Evolutionary conservation across 1,140 invertebrate species (phyloP).

Genomic region (Andricus grossulariae): DNA sequence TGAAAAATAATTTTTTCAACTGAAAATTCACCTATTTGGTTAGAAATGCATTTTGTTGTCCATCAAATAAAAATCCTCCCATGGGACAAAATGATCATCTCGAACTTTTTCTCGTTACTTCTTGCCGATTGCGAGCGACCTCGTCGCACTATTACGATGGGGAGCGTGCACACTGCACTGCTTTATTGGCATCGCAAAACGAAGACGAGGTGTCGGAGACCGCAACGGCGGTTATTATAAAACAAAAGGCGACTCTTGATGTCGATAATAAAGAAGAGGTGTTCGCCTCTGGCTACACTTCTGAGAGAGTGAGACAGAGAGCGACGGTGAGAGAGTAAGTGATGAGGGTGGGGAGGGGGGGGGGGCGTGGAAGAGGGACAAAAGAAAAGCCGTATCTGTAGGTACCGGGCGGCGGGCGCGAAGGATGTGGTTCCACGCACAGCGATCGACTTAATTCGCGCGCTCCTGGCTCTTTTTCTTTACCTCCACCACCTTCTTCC

Average conservation of each 20-base stretch:
- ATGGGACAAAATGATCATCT: no score
- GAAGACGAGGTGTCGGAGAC: slow-evolving; percentile 61
- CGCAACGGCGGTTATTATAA: slow-evolving; percentile 73
- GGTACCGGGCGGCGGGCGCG: slow-evolving; percentile 67
- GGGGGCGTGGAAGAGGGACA: slow-evolving; percentile 60
- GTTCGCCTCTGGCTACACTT: slow-evolving; percentile 56
- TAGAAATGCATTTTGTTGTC: no score
- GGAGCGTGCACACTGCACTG: slow-evolving; percentile 39
- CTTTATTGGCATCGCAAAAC: slow-evolving; percentile 60
- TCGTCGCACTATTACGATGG: slow-evolving; percentile 34
- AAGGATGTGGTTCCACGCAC: slow-evolving; percentile 75
- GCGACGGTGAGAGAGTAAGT: no score
- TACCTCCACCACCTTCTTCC: slow-evolving; percentile 44
- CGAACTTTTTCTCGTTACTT: slow-evolving; percentile 38
- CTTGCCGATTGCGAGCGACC: slow-evolving; percentile 39
- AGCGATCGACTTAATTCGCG: slow-evolving; percentile 75
- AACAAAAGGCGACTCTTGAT: slow-evolving; percentile 72
- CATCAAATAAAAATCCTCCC: background rate
- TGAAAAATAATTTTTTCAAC: no score
- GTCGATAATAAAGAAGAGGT: slow-evolving; percentile 73
- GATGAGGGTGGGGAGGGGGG: no score
- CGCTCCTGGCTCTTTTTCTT: slow-evolving; percentile 67
- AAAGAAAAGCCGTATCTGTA: slow-evolving; percentile 70
- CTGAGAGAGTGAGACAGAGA: slow-evolving; percentile 53
- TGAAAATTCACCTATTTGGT: no score